Conservation (phyloP, 2,888 invertebrate genomes). For the Ferrisia virgata region DNA sequence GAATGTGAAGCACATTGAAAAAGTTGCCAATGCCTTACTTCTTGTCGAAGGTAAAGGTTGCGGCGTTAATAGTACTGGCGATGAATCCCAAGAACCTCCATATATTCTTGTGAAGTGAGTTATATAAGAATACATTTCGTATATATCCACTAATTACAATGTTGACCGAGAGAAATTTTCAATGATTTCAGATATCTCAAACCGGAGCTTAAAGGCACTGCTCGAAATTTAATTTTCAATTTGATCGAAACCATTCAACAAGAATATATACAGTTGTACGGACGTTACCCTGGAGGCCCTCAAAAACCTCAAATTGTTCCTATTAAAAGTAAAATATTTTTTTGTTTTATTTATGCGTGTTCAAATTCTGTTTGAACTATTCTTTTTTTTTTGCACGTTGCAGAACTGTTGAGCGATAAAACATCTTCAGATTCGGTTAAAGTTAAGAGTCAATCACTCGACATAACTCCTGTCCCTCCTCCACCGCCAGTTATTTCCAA, state of each 20-base stretch:
- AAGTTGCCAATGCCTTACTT: slow-evolving; percentile 73
- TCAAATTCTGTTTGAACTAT: neutral
- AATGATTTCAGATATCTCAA: slow-evolving; percentile 62
- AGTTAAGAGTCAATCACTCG: neutral
- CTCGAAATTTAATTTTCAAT: slow-evolving; percentile 71
- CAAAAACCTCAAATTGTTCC: slow-evolving; percentile 19
- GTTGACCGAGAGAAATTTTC: no score
- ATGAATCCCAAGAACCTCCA: neutral
- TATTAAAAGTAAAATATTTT: neutral
- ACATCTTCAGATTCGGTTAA: neutral
- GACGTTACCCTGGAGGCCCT: slow-evolving; percentile 47
- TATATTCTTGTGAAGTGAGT: slow-evolving; percentile 34
- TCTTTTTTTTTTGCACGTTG: neutral
- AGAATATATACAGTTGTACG: slow-evolving; percentile 54
- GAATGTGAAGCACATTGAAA: slow-evolving; percentile 72
- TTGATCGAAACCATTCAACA: slow-evolving; percentile 73
- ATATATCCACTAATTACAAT: no score
- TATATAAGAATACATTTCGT: neutral
- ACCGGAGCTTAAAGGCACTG: slow-evolving; percentile 65
- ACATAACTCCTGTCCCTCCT: neutral
- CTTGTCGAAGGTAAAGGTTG: slow-evolving; percentile 66
- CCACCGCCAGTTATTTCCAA: slow-evolving; percentile 32
- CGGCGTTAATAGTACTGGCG: neutral
- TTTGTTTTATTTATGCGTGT: neutral
- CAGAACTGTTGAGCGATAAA: neutral